Evolutionary conservation across 1,140 invertebrate species (phyloP).

Genomic region (Chionoecetes opilio): DNA sequence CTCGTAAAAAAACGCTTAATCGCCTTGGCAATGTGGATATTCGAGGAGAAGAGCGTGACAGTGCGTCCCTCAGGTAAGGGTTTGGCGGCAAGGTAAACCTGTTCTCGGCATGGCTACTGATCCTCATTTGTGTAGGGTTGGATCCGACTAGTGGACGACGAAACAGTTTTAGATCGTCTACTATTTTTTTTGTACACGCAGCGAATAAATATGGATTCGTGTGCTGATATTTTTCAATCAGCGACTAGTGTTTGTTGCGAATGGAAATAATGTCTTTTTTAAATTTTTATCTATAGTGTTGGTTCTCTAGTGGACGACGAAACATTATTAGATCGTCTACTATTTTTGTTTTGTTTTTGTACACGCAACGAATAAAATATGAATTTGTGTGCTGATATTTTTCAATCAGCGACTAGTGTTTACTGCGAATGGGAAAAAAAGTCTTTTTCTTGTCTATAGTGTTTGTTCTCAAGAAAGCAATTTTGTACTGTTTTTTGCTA

Average conservation of each 20-base stretch:
- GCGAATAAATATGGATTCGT: background rate
- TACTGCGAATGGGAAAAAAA: background rate
- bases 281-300: background rate
- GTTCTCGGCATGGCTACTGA: background rate
- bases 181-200: background rate
- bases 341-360: background rate
- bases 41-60: slow-evolving; percentile 5
- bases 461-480: background rate
- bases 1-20: background rate
- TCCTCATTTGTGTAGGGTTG: background rate
- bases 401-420: background rate
- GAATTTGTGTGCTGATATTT: background rate
- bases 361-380: background rate
- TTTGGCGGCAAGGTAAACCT: slow-evolving; percentile 1
- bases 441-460: background rate
- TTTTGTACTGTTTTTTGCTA: background rate
- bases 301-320: background rate
- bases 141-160: background rate
- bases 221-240: background rate
- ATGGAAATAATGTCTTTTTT: background rate
- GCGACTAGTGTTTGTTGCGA: background rate
- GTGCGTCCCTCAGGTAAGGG: slow-evolving; percentile 1
- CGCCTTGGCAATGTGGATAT: background rate
- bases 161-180: background rate
- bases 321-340: background rate